These are phyloP conservation scores for Perithous albicinctus DNA, from an alignment of 2,888 invertebrate genomes.

Conservation along the genomic window DNA sequence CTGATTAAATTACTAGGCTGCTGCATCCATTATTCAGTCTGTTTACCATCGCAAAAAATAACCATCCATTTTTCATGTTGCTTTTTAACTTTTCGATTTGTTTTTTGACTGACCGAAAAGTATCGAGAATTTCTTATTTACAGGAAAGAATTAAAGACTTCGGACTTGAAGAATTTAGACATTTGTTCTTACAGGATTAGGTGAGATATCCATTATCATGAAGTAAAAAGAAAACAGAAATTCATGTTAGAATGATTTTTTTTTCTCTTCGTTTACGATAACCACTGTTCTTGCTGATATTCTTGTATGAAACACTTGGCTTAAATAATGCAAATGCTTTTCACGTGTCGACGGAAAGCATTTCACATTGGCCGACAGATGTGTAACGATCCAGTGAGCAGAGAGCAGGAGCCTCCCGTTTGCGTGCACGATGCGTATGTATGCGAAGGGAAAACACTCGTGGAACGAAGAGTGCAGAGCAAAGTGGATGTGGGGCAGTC, in stretches of 20 bases:
- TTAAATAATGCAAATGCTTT: conserved; percentile 63
- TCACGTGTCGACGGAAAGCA: conserved; percentile 60
- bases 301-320: conserved; percentile 26
- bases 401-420: conserved; percentile 5
- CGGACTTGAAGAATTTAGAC: no score
- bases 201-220: background rate
- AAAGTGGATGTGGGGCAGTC: conserved; percentile 38
- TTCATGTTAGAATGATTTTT: background rate
- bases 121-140: no score
- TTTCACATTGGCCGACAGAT: conserved; percentile 48
- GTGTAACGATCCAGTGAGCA: conserved; percentile 52
- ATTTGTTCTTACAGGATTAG: background rate
- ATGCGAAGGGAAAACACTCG: conserved; percentile 54
- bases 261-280: conserved; percentile 10
- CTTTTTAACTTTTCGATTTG: no score
- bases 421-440: conserved; percentile 17
- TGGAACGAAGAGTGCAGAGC: conserved; percentile 31
- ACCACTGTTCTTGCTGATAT: conserved; percentile 10
- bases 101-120: no score
- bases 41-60: no score
- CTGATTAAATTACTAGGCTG: no score
- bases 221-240: background rate
- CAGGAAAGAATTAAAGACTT: no score
- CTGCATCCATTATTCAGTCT: no score
- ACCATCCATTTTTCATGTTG: no score